Evolutionary conservation across 2,797 vertebrate genomes (phyloP), one percentile per base, ranked within the genome.

Genomic region (Pitangus sulphuratus): DNA sequence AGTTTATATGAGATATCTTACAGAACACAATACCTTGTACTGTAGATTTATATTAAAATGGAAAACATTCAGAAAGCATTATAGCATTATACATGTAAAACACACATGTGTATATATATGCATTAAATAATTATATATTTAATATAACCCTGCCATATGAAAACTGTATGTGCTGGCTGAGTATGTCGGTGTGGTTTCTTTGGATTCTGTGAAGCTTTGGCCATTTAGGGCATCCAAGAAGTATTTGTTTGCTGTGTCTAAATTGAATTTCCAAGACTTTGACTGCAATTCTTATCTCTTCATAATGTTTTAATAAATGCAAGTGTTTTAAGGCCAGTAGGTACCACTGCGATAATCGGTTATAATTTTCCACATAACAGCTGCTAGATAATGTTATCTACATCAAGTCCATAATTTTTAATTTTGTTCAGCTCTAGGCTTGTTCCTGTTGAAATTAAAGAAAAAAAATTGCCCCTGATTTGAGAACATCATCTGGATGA

Each of bases 231-330:
- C 21, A 26, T n/a, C 19, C 56, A 37, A 65, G 68, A 89, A 61
- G 2, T 35, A 8, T 22, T 10, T 50, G 5, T 60, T 89, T 83
- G 3, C 65, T 89, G 24, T 56, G 60, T 30, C 48, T 83, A 80
- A 92, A 95, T 85, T 60, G 60, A 71, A 95, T 93, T 95, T 89
- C 10, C 57, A 84, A 74, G 79, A 87, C 16, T 64, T 80, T 40
- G 68, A 77, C 33, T 91, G 33, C 37, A 80, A 22, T 77, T 83
- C 71, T 91, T 92, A 86, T 95, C 86, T 94, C 57, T 75, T 61
- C 39, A 15, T 89, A 85, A 80, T 45, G 48, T 75, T 94, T 91
- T 95, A 87, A 94, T 95, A 95, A 95, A 88, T 90, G 68, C 50
- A 62, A 86, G 61, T 71, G 70, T 74, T 92, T 86, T 89, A 89